Conservation (phyloP, 2,888 invertebrate species). For the Erannis defoliaria region DNA sequence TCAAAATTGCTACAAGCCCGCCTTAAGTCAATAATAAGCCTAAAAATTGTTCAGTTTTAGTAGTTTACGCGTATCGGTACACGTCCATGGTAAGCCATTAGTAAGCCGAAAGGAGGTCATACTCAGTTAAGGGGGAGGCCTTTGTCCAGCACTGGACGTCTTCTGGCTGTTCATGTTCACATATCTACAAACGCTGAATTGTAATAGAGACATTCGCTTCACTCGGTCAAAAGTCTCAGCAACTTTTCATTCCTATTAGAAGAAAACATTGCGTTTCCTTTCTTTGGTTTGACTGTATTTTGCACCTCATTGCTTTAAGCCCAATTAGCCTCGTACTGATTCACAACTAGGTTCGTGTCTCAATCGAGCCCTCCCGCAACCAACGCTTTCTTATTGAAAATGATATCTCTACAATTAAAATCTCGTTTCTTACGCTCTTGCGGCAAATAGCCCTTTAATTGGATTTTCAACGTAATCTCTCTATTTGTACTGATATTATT, state of each 20-base stretch:
- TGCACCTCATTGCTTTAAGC: background rate
- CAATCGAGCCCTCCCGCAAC: conserved; percentile 1
- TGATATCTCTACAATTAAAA: conserved; percentile 26
- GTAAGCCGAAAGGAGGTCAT: too few relatives aligned
- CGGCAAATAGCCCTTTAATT: conserved; percentile 36
- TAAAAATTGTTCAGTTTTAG: too few relatives aligned
- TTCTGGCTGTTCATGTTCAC: too few relatives aligned
- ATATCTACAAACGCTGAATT: too few relatives aligned
- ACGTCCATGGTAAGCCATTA: too few relatives aligned
- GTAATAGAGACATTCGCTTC: too few relatives aligned
- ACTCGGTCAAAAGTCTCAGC: background rate
- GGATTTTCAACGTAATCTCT: conserved; percentile 28
- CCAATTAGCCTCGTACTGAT: conserved; percentile 4
- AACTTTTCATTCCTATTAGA: too few relatives aligned
- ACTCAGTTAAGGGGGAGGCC: too few relatives aligned
- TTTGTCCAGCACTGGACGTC: too few relatives aligned
- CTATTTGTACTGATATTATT: conserved; percentile 24
- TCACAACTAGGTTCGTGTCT: background rate
- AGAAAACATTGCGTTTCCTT: background rate
- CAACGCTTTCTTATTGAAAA: conserved; percentile 18
- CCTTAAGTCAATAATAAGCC: too few relatives aligned
- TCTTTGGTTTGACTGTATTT: background rate
- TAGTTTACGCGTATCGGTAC: too few relatives aligned
- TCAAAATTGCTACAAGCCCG: too few relatives aligned
- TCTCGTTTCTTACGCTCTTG: conserved; percentile 24